phyloP scores from a whole-genome alignment of 2,113 vertebrate genomes.

The Cryptotis parvus region DNA sequence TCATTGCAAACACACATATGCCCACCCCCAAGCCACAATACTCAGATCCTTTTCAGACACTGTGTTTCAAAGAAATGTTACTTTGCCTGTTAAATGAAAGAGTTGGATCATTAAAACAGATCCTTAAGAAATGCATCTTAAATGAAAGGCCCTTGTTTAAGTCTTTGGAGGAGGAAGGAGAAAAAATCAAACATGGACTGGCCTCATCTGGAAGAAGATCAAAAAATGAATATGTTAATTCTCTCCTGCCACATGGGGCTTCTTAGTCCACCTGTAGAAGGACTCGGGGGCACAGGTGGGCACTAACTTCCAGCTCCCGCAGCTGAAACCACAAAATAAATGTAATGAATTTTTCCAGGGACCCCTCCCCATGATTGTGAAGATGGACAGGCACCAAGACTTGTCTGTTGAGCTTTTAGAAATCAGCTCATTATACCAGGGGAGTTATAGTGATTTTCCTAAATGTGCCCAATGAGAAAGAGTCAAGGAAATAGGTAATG shows the following conservation, averaged over 20 bases:
- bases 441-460: constrained; percentile 67
- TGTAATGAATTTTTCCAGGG: constrained; percentile 69
- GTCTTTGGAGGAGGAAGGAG: background rate
- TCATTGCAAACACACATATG: constrained; percentile 41
- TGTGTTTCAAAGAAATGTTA: constrained; percentile 74
- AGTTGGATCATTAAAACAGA: constrained; percentile 80
- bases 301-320: constrained; percentile 75
- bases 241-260: constrained; percentile 73
- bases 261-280: constrained; percentile 68
- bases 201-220: constrained; percentile 78
- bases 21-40: constrained; percentile 61
- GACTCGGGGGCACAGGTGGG: background rate
- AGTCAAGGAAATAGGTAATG: constrained; percentile 50
- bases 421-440: constrained; percentile 44
- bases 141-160: constrained; percentile 67
- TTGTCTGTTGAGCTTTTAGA: constrained; percentile 53
- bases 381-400: constrained; percentile 38
- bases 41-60: constrained; percentile 70
- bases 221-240: constrained; percentile 86
- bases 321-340: constrained; percentile 75
- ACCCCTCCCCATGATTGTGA: background rate
- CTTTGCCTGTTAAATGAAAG: constrained; percentile 80
- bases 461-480: constrained; percentile 73
- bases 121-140: constrained; percentile 78
- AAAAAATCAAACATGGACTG: constrained; percentile 69